Evolutionary conservation across 2,888 invertebrate species (phyloP), one percentile per base, ranked within the genome.

Genomic region (Caenorhabditis becei): DNA sequence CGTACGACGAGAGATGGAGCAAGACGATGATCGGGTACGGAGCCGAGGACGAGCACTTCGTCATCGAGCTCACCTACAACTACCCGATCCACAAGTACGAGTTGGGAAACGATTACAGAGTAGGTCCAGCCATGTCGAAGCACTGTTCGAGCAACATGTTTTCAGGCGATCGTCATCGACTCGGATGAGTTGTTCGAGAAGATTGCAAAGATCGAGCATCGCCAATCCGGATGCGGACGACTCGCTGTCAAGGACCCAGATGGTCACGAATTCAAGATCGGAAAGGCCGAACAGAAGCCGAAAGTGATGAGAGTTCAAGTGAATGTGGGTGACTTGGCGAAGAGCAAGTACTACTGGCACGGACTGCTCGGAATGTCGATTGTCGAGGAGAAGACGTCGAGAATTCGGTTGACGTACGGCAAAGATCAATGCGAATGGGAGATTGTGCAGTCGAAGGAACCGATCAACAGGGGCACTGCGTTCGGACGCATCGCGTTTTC

Each of bases 11-110:
- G 89, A 94, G 96, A 87, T 99, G 99, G 99, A 97, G 97, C 91
- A 99, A 99, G 93, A 97, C 98, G 0, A 99, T 99, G 98, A 94
- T 98, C 56, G 99, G 98, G 1, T 99, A 97, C 92, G 98, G 98
- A 0, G 94, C 95, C 0, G 99, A 99, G 92, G 95, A 96, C 88
- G 93, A 94, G 66, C 95, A 98, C 92, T 99, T 98, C 93, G 98
- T 96, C 0, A 93, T 97, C 24, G 98, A 99, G 91, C 93, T 99
- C 54, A 98, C 98, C 14, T 99, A 98, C 92, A 99, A 99, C 92
- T 99, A 99, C 91, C 96, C 96, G 24, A 94, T 98, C 24, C 94
- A 94, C 83, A 93, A 94, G 62, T 98, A 99, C 91, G 94, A 95
- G 87, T 92, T 94, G 87, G 97, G 97, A 59, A 97, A 97, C 92